phyloP scores from a whole-genome alignment of 2,888 invertebrate species.

The Tipula helvola region DNA sequence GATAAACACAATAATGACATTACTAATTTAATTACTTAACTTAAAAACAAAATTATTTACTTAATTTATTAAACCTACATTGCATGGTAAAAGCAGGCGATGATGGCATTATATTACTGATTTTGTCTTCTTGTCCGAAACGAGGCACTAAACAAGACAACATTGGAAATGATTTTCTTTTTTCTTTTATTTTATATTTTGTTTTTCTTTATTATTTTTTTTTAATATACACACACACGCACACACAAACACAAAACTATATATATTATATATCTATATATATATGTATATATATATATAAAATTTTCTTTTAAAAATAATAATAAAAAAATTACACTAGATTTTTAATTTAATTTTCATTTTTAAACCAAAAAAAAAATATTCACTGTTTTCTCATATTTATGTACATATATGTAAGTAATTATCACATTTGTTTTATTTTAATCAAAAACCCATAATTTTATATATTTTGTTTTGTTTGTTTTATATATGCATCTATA shows the following conservation, averaged over 20 bases:
- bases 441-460: background rate
- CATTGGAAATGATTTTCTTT: slow-evolving; percentile 33
- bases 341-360: background rate
- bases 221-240: background rate
- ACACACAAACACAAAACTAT: background rate
- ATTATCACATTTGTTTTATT: background rate
- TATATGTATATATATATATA: background rate
- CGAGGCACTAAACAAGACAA: slow-evolving; percentile 38
- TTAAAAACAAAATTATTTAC: background rate
- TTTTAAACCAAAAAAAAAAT: background rate
- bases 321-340: background rate
- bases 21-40: background rate
- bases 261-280: background rate
- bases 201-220: slow-evolving; percentile 10
- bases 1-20: background rate
- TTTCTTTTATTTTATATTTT: slow-evolving; percentile 7
- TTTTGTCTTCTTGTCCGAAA: slow-evolving; percentile 37
- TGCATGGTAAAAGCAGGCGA: slow-evolving; percentile 37
- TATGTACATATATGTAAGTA: background rate
- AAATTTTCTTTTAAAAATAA: background rate
- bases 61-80: slow-evolving; percentile 27
- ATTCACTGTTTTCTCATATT: background rate
- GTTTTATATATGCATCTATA: background rate
- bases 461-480: background rate
- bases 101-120: slow-evolving; percentile 31